phyloP scores from a whole-genome alignment of 1,140 invertebrate genomes.

The Steinernema feltiae region DNA sequence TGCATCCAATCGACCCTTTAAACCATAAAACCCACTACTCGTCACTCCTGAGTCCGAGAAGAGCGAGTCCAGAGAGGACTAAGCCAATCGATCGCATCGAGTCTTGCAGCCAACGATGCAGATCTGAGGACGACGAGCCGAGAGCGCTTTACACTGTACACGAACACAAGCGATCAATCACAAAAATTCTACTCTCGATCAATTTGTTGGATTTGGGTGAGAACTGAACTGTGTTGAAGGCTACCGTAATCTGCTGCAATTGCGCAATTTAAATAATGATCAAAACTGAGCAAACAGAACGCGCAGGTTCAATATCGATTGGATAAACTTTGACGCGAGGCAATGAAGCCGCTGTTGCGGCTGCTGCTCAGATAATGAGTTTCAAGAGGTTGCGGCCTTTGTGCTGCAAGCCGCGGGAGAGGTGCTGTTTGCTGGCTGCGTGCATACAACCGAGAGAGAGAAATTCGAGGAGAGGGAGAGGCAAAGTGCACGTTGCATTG shows the following conservation, averaged over 20 bases:
- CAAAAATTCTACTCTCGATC: background rate
- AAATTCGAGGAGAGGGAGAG: background rate
- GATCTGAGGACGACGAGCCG: background rate
- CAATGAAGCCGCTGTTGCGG: no score
- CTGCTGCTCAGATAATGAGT: background rate
- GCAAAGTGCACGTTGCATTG: background rate
- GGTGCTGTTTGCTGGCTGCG: no score
- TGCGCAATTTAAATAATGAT: background rate
- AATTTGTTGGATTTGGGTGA: background rate
- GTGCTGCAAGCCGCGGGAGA: background rate
- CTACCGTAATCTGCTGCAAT: background rate
- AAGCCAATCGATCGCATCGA: conserved; percentile 1
- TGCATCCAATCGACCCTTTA: no score
- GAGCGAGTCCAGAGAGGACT: no score
- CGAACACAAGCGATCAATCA: conserved; percentile 4
- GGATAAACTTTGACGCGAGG: background rate
- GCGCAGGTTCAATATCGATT: background rate
- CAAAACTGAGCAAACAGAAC: background rate
- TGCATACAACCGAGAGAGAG: no score
- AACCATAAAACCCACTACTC: no score
- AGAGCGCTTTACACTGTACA: background rate
- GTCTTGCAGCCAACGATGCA: no score
- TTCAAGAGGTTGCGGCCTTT: conserved; percentile 13
- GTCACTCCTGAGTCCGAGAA: no score
- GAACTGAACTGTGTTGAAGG: background rate